phyloP scores from a whole-genome alignment of 2,113 vertebrate genomes.

The Eidolon helvum region DNA sequence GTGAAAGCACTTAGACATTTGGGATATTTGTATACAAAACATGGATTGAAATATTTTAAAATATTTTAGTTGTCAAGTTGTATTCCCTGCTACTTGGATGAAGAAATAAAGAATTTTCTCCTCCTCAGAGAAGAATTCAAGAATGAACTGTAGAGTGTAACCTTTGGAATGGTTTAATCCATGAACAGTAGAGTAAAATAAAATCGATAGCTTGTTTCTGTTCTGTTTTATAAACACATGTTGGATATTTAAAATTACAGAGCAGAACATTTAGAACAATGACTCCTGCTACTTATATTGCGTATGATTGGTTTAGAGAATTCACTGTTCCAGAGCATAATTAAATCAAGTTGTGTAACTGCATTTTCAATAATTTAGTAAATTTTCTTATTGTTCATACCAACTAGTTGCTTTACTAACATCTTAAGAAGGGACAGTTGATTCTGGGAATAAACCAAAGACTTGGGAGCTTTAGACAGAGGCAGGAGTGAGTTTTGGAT shows the following conservation, averaged over 20 bases:
- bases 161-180: slow-evolving; percentile 41
- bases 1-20: slow-evolving; percentile 20
- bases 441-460: slow-evolving; percentile 36
- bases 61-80: slow-evolving; percentile 5
- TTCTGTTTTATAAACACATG: slow-evolving; percentile 8
- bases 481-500: neutral
- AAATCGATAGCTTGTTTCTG: neutral
- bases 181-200: neutral
- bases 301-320: slow-evolving; percentile 27
- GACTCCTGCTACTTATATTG: neutral
- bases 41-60: slow-evolving; percentile 16
- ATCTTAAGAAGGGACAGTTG: slow-evolving; percentile 39
- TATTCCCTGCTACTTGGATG: slow-evolving; percentile 24
- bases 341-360: slow-evolving; percentile 51
- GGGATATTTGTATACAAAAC: slow-evolving; percentile 40
- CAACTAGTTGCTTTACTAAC: slow-evolving; percentile 34
- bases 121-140: slow-evolving; percentile 36
- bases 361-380: slow-evolving; percentile 40
- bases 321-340: slow-evolving; percentile 40
- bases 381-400: slow-evolving; percentile 29
- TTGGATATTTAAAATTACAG: slow-evolving; percentile 42
- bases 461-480: neutral
- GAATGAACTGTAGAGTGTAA: slow-evolving; percentile 9
- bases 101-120: slow-evolving; percentile 48
- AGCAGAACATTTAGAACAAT: slow-evolving; percentile 24